Evolutionary conservation across 23 tunicate species (phyloP).

Genomic region (Ascidia mentula): DNA sequence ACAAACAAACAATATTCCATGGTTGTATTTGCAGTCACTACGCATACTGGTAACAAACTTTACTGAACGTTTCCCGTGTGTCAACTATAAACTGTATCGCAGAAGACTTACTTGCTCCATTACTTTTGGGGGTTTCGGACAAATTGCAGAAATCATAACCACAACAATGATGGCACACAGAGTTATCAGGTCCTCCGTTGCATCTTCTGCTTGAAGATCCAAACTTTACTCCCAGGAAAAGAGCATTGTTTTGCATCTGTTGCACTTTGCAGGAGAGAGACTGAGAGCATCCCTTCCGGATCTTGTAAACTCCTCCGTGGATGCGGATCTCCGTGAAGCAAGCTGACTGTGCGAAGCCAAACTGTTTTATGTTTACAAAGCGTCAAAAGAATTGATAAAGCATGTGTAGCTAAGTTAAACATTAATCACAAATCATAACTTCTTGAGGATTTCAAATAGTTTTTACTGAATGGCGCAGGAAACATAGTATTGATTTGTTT

Average conservation of each 20-base stretch:
- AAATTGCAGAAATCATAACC: conserved; percentile 9
- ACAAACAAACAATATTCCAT: too few relatives aligned
- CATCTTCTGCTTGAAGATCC: conserved; percentile 4
- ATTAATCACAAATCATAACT: too few relatives aligned
- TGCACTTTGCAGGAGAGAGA: conserved; percentile 26
- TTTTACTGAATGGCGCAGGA: too few relatives aligned
- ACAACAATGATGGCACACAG: conserved; percentile 33
- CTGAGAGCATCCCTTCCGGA: conserved; percentile 41
- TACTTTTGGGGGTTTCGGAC: background rate
- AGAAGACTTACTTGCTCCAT: background rate
- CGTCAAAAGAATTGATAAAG: too few relatives aligned
- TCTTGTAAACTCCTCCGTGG: conserved; percentile 39
- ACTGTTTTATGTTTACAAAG: background rate
- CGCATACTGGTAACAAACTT: too few relatives aligned
- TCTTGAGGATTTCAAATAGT: too few relatives aligned
- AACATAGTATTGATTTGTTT: too few relatives aligned
- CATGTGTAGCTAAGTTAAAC: too few relatives aligned
- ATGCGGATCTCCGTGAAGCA: conserved; percentile 39
- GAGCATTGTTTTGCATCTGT: background rate
- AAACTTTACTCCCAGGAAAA: background rate
- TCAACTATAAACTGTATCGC: background rate
- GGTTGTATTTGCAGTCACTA: too few relatives aligned
- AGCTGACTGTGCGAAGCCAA: background rate
- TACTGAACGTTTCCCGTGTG: background rate
- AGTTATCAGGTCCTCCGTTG: conserved; percentile 23